phyloP scores from a whole-genome alignment of 2,113 vertebrate species.

The Lonchura striata region DNA sequence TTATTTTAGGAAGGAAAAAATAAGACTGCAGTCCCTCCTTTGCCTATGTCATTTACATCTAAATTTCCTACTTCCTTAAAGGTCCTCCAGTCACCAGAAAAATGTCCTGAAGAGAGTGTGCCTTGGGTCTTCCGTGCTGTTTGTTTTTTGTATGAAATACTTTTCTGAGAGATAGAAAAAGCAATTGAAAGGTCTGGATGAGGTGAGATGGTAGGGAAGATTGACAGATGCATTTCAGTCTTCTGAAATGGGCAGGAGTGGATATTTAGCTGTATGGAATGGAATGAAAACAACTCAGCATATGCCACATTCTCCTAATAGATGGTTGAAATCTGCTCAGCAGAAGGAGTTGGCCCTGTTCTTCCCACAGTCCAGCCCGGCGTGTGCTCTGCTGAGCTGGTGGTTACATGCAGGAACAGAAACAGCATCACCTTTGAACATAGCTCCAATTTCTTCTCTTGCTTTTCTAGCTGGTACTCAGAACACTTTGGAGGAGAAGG shows the following conservation, averaged over 20 bases:
- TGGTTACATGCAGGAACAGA: background rate
- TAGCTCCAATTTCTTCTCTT: background rate
- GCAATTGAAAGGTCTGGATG: background rate
- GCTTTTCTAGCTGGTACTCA: background rate
- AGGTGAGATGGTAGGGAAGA: background rate
- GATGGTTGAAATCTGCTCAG: background rate
- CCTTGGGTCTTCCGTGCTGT: conserved; percentile 37
- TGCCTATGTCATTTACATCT: background rate
- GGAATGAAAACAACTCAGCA: background rate
- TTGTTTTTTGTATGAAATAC: background rate
- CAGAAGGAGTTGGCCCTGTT: background rate
- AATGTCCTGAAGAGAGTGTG: conserved; percentile 13
- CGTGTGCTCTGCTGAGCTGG: background rate
- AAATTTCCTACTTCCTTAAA: background rate
- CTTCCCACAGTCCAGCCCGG: background rate
- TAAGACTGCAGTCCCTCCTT: background rate
- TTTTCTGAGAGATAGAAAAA: background rate
- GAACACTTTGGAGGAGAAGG: background rate
- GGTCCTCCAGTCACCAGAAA: background rate
- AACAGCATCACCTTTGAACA: background rate
- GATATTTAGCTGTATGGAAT: background rate
- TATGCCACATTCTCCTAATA: background rate
- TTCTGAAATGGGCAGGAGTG: background rate
- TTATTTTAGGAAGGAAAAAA: background rate
- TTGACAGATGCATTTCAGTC: background rate